phyloP scores from a whole-genome alignment of 1,140 invertebrate genomes.

The Samia ricini region DNA sequence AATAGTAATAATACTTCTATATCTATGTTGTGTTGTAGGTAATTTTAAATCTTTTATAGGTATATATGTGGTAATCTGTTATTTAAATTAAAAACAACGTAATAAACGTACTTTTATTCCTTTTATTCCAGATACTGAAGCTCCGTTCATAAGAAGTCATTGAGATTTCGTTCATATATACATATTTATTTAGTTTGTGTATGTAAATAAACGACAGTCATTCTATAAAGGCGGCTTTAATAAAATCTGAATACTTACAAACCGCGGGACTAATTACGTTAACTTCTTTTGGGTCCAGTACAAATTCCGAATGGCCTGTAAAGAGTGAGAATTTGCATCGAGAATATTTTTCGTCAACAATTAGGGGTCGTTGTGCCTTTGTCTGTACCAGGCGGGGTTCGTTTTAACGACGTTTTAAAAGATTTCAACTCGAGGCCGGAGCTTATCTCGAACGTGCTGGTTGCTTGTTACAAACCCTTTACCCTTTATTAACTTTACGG shows the following conservation, averaged over 20 bases:
- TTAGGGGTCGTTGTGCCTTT: constrained; percentile 70
- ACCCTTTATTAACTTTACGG: constrained; percentile 75
- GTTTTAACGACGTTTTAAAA: constrained; percentile 76
- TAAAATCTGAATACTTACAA: constrained; percentile 35
- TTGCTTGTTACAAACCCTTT: constrained; percentile 70
- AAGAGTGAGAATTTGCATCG: constrained; percentile 72
- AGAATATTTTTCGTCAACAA: constrained; percentile 74
- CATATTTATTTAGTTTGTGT: neutral
- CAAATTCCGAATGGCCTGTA: constrained; percentile 71
- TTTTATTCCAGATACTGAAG: constrained; percentile 8
- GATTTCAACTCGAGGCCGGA: constrained; percentile 59
- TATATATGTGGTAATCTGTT: too few relatives aligned
- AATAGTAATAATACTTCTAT: constrained; percentile 24
- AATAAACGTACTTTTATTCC: too few relatives aligned
- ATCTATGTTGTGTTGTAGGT: too few relatives aligned
- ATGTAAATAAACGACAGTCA: neutral
- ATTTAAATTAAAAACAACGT: too few relatives aligned
- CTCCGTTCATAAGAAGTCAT: neutral
- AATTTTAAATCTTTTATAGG: too few relatives aligned
- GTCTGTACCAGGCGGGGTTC: constrained; percentile 60
- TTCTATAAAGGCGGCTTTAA: neutral
- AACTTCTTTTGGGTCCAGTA: constrained; percentile 56
- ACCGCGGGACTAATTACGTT: constrained; percentile 51
- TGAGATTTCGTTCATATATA: neutral
- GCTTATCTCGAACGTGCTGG: constrained; percentile 69